Evolutionary conservation across 2,797 vertebrate species (phyloP).

Genomic region (Nannoperca australis): DNA sequence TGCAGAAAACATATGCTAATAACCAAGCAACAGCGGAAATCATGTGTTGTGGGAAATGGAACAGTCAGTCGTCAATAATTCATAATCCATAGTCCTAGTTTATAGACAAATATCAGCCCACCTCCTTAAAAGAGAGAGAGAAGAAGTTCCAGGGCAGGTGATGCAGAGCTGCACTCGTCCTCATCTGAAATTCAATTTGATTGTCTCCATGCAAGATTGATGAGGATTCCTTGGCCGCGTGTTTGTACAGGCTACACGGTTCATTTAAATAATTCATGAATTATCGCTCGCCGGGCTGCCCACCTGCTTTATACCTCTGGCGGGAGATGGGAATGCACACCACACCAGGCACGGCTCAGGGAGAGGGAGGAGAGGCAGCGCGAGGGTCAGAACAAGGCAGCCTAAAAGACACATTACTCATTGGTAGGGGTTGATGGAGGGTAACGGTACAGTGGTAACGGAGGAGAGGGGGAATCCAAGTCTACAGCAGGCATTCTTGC

Average conservation of each 20-base stretch:
- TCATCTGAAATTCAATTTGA: constrained; percentile 74
- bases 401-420: constrained; percentile 50
- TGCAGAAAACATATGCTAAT: constrained; percentile 57
- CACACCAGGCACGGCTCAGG: background rate
- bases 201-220: constrained; percentile 74
- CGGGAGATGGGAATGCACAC: constrained; percentile 44
- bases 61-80: constrained; percentile 67
- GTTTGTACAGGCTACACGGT: constrained; percentile 61
- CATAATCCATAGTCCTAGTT: constrained; percentile 53
- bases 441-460: constrained; percentile 52
- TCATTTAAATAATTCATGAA: constrained; percentile 73
- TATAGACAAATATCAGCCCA: constrained; percentile 28
- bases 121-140: background rate
- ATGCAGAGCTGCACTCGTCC: constrained; percentile 25
- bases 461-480: constrained; percentile 17
- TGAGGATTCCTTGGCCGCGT: constrained; percentile 60
- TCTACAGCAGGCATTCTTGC: constrained; percentile 40
- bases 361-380: constrained; percentile 6
- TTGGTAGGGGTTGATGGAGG: constrained; percentile 53
- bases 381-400: constrained; percentile 44
- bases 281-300: constrained; percentile 19
- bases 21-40: constrained; percentile 42
- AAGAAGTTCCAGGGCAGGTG: constrained; percentile 55
- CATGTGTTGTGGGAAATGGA: constrained; percentile 11
- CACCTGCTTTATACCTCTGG: constrained; percentile 54